These are phyloP conservation scores for Hydroisotoma schaefferi DNA, from an alignment of 2,888 invertebrate species.

Conservation along the genomic window DNA sequence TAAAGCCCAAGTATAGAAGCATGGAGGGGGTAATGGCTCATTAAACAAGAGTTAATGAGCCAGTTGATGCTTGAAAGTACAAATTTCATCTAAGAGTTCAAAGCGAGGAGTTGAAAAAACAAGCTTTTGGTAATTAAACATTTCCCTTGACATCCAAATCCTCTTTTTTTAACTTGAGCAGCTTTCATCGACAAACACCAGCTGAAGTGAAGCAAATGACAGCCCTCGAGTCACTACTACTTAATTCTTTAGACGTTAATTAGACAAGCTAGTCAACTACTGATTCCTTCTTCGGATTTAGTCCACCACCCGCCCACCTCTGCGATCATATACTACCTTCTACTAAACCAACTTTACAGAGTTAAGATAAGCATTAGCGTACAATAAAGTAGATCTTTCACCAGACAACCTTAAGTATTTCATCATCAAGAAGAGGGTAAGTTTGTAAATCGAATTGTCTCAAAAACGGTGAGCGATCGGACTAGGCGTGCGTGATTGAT, in stretches of 20 bases:
- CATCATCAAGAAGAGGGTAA: too few species aligned
- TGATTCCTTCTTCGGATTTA: background rate
- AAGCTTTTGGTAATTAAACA: slow-evolving; percentile 6
- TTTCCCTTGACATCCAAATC: slow-evolving; percentile 7
- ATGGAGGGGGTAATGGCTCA: slow-evolving; percentile 3
- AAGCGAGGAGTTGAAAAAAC: slow-evolving; percentile 1
- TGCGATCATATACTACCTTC: background rate
- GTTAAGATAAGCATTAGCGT: too few species aligned
- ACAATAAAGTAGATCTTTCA: too few species aligned
- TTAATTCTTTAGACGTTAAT: slow-evolving; percentile 5
- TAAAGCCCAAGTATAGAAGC: too few species aligned
- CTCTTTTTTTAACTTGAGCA: background rate
- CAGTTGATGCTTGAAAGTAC: slow-evolving; percentile 7
- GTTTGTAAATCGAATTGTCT: too few species aligned
- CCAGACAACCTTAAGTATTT: too few species aligned
- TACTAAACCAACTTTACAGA: background rate
- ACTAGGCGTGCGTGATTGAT: background rate
- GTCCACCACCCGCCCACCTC: background rate
- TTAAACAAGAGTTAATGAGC: slow-evolving; percentile 5
- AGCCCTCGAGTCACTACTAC: slow-evolving; percentile 3
- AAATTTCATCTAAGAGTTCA: background rate
- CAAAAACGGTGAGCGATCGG: too few species aligned
- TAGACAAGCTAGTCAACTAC: slow-evolving; percentile 6
- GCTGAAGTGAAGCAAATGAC: slow-evolving; percentile 1
- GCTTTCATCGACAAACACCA: slow-evolving; percentile 1